Conservation (phyloP, 2,888 invertebrate species). For the Napeogenes inachia region DNA sequence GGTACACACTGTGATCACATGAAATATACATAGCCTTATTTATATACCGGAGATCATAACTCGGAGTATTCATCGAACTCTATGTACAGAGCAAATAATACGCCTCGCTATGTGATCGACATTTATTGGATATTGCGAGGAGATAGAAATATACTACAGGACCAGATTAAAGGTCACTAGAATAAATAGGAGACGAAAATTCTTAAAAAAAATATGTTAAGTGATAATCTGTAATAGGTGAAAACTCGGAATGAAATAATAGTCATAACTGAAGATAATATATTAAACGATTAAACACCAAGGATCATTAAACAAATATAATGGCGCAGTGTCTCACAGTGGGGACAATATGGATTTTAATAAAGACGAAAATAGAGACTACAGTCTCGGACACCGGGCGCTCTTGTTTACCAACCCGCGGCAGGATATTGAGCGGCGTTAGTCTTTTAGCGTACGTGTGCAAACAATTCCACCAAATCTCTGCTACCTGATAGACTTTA, state of each 20-base stretch:
- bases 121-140: constrained; percentile 12
- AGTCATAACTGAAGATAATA: neutral
- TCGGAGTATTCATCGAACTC: constrained; percentile 14
- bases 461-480: no score
- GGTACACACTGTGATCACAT: constrained; percentile 6
- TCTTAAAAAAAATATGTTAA: no score
- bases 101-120: constrained; percentile 21
- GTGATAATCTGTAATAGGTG: neutral
- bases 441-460: neutral
- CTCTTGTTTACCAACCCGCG: constrained; percentile 22
- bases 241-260: neutral
- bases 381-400: constrained; percentile 14
- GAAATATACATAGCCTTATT: constrained; percentile 3
- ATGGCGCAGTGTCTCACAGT: constrained; percentile 13
- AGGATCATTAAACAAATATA: constrained; percentile 9
- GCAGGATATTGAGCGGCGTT: constrained; percentile 18
- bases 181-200: no score
- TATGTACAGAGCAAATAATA: constrained; percentile 19
- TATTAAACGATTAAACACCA: neutral
- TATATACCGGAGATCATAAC: constrained; percentile 10
- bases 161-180: no score
- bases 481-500: no score
- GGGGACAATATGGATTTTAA: constrained; percentile 19
- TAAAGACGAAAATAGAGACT: constrained; percentile 14
- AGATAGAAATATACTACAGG: neutral